phyloP scores from a whole-genome alignment of 2,113 vertebrate species.

The Amia ocellicauda region DNA sequence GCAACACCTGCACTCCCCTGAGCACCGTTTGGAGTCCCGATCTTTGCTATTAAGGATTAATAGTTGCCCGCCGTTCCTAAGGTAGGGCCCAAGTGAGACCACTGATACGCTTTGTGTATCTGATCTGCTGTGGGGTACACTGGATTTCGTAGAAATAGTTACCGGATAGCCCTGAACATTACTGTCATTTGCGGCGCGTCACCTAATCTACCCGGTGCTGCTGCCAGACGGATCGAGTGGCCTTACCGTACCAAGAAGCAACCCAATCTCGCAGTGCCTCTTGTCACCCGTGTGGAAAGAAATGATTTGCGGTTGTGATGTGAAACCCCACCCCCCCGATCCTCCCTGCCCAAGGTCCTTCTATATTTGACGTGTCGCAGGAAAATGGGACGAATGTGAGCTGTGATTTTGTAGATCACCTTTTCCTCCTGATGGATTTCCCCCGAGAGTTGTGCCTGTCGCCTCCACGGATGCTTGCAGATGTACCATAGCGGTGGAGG shows the following conservation, averaged over 20 bases:
- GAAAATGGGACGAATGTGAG: too few relatives aligned
- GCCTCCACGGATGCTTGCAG: too few relatives aligned
- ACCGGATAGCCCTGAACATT: conserved; percentile 45
- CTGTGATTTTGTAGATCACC: too few relatives aligned
- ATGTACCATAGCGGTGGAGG: too few relatives aligned
- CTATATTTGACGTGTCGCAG: too few relatives aligned
- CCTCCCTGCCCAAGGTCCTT: too few relatives aligned
- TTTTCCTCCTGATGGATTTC: too few relatives aligned
- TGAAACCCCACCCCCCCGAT: not conserved
- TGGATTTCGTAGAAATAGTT: conserved; percentile 37
- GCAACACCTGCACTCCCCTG: too few relatives aligned
- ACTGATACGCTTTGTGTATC: conserved; percentile 24
- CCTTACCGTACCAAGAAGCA: conserved; percentile 59
- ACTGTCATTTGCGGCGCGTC: conserved; percentile 45
- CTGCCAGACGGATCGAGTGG: conserved; percentile 38
- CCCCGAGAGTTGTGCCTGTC: too few relatives aligned
- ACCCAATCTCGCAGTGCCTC: conserved; percentile 41
- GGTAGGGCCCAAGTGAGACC: not conserved
- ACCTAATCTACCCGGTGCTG: conserved; percentile 46
- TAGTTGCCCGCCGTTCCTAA: conserved; percentile 27
- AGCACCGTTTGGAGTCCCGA: too few relatives aligned
- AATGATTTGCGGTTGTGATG: not conserved
- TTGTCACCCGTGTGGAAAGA: conserved; percentile 24
- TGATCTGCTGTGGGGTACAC: conserved; percentile 18
- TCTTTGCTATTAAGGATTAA: too few relatives aligned